Percentiles rank a stretch among this genome's conserved stretches.
Conservation (phyloP, 2,113 vertebrate species). For the Nesogale talazaci region DNA sequence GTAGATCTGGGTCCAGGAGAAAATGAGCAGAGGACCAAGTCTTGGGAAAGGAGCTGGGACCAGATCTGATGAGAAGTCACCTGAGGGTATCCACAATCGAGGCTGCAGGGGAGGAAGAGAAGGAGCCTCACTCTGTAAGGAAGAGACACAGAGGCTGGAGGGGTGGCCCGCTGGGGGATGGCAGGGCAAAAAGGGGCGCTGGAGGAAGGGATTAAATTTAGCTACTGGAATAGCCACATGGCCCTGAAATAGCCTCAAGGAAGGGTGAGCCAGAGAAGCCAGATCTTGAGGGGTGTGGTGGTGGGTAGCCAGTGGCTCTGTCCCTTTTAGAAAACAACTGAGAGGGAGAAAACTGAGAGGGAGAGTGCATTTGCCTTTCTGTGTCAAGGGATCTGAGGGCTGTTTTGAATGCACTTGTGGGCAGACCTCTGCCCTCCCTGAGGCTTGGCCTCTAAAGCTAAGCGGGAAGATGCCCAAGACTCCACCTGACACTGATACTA, state of each 20-base stretch:
- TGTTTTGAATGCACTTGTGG: neutral
- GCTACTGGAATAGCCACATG: neutral
- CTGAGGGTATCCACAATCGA: neutral
- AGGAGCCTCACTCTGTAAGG: no score
- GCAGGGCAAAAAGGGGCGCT: neutral
- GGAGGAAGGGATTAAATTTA: neutral
- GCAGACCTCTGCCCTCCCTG: neutral
- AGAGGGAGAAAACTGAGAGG: neutral
- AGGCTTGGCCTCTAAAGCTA: neutral
- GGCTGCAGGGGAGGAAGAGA: no score
- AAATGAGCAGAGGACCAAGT: neutral
- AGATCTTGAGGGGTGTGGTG: neutral
- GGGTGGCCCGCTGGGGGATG: neutral
- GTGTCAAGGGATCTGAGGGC: neutral
- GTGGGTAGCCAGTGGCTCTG: neutral
- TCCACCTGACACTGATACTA: neutral
- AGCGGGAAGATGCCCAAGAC: neutral
- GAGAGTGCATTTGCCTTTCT: neutral
- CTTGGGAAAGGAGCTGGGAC: neutral
- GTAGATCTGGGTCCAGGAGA: neutral
- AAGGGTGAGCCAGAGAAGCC: neutral
- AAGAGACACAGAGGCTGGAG: neutral
- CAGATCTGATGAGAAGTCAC: neutral
- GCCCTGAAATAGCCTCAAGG: neutral
- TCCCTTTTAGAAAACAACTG: neutral